Evolutionary conservation across 1,140 invertebrate species (phyloP).

Genomic region (Holotrichia oblita): DNA sequence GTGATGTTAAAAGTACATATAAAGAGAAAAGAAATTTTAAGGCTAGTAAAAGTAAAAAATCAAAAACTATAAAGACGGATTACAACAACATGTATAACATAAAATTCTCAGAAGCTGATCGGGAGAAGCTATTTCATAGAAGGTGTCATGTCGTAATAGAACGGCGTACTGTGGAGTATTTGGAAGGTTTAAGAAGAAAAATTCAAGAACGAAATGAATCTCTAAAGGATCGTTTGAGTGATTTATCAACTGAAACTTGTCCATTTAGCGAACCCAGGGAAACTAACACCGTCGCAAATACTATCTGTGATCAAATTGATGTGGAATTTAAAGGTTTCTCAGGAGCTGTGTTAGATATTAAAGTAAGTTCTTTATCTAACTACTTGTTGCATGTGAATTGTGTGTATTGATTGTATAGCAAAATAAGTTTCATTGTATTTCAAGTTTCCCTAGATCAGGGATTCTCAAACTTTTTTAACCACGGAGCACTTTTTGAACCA

Average conservation of each 20-base stretch:
- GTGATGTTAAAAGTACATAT: no score
- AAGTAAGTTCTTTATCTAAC: slow-evolving; percentile 24
- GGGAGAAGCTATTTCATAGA: neutral
- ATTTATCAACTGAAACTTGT: neutral
- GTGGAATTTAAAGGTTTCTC: slow-evolving; percentile 40
- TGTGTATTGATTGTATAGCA: no score
- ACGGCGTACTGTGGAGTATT: slow-evolving; percentile 25
- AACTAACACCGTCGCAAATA: neutral
- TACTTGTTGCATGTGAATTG: no score
- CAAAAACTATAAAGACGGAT: neutral
- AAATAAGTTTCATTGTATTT: no score
- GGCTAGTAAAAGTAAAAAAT: neutral
- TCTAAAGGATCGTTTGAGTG: neutral
- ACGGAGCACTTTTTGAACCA: no score
- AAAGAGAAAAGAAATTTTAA: neutral
- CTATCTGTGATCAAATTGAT: neutral
- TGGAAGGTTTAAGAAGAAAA: neutral
- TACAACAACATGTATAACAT: neutral
- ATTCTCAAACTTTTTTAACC: no score
- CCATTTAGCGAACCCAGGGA: neutral
- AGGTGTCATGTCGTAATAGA: slow-evolving; percentile 22
- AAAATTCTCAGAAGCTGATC: neutral
- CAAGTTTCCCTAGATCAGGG: no score
- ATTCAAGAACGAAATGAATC: neutral
- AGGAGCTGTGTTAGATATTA: slow-evolving; percentile 42